Conservation (phyloP, 1,140 invertebrate genomes). For the Anthonomus grandis region DNA sequence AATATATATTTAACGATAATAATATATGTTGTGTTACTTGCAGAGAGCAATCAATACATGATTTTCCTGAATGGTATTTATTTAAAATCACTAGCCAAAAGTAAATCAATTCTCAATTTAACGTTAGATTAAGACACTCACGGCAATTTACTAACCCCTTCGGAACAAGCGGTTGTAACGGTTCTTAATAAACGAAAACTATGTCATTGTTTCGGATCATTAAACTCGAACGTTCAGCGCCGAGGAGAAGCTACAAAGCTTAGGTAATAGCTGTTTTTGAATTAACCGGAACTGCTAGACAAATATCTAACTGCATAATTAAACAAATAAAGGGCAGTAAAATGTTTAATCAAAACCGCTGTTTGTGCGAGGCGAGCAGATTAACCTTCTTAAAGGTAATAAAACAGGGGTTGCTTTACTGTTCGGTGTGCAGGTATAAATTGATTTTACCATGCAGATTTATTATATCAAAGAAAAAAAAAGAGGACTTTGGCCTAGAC, state of each 20-base stretch:
- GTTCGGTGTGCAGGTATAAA: constrained; percentile 25
- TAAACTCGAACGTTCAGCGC: constrained; percentile 45
- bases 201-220: constrained; percentile 50
- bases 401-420: constrained; percentile 25
- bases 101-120: constrained; percentile 48
- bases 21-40: too few relatives aligned
- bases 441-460: constrained; percentile 14
- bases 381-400: constrained; percentile 17
- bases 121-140: constrained; percentile 50
- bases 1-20: too few relatives aligned
- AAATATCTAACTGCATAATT: constrained; percentile 35
- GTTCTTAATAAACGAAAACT: constrained; percentile 51
- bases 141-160: constrained; percentile 48
- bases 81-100: constrained; percentile 43
- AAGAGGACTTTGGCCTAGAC: too few relatives aligned
- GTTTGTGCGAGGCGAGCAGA: constrained; percentile 13
- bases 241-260: constrained; percentile 42
- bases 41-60: constrained; percentile 2
- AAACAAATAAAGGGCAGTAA: constrained; percentile 33
- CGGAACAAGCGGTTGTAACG: constrained; percentile 48
- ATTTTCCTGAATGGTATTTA: too few relatives aligned
- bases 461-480: too few relatives aligned
- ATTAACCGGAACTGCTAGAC: constrained; percentile 45
- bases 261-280: constrained; percentile 48
- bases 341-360: constrained; percentile 27